A percentile compares a stretch with the other conserved stretches of the same genome.
phyloP scores from a whole-genome alignment of 1,140 invertebrate species.

The Calephelis virginiensis region DNA sequence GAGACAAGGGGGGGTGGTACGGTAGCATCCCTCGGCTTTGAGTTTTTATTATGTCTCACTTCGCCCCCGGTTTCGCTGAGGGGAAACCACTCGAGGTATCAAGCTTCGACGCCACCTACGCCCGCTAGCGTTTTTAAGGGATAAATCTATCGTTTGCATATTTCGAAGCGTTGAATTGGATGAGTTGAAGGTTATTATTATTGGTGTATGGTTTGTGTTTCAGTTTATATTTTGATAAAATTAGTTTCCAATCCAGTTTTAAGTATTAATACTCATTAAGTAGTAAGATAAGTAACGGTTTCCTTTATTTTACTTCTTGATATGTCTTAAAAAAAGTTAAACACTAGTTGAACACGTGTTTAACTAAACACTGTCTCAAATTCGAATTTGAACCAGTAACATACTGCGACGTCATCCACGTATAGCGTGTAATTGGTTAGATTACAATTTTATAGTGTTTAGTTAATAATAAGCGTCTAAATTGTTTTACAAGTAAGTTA shows the following conservation, averaged over 20 bases:
- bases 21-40: slow-evolving; percentile 36
- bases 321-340: no score
- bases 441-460: no score
- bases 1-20: slow-evolving; percentile 27
- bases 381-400: no score
- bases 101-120: slow-evolving; percentile 48
- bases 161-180: slow-evolving; percentile 21
- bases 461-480: no score
- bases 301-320: no score
- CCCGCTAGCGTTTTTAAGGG: slow-evolving; percentile 25
- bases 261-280: neutral
- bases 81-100: slow-evolving; percentile 55
- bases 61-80: slow-evolving; percentile 47
- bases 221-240: neutral
- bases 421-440: no score
- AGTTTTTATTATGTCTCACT: slow-evolving; percentile 57
- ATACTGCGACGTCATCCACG: no score
- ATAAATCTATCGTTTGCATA: slow-evolving; percentile 48
- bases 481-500: no score
- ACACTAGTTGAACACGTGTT: no score
- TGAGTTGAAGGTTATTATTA: slow-evolving; percentile 5
- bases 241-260: neutral
- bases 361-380: no score
- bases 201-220: neutral
- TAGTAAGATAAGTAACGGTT: no score